A percentile compares a stretch with the other conserved stretches of the same genome.
Conservation (phyloP, 2,888 invertebrate species). For the Ichneumon xanthorius region DNA sequence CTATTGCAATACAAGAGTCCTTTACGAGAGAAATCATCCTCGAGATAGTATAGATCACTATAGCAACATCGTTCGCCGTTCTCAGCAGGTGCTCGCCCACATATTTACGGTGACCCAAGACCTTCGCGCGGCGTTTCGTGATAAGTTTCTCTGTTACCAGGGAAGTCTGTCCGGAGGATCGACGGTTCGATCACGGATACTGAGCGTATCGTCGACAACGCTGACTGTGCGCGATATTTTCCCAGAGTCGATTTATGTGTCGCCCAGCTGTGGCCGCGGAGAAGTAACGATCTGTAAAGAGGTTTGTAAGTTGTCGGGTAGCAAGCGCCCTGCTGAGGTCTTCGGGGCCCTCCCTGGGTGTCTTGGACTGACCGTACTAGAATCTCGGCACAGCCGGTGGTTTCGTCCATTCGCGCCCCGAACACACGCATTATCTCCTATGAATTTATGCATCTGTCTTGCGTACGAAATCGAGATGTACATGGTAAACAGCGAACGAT, state of each 20-base stretch:
- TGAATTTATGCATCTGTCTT: background rate
- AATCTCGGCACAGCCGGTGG: constrained; percentile 30
- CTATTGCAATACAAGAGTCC: background rate
- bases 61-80: constrained; percentile 46
- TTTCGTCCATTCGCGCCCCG: constrained; percentile 48
- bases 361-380: constrained; percentile 46
- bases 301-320: constrained; percentile 83
- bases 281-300: constrained; percentile 84
- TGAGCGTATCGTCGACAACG: constrained; percentile 34
- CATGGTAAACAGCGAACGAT: constrained; percentile 56
- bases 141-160: constrained; percentile 74
- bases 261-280: constrained; percentile 76
- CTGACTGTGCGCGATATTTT: constrained; percentile 64
- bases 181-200: constrained; percentile 23
- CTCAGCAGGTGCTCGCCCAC: constrained; percentile 79
- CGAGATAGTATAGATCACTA: constrained; percentile 49
- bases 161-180: constrained; percentile 18
- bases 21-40: constrained; percentile 4
- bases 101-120: constrained; percentile 82
- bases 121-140: constrained; percentile 75
- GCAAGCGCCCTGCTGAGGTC: constrained; percentile 81
- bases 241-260: constrained; percentile 81
- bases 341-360: constrained; percentile 74
- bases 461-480: constrained; percentile 11
- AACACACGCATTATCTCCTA: background rate